phyloP scores from a whole-genome alignment of 2,797 vertebrate species.

The Karalla daura region DNA sequence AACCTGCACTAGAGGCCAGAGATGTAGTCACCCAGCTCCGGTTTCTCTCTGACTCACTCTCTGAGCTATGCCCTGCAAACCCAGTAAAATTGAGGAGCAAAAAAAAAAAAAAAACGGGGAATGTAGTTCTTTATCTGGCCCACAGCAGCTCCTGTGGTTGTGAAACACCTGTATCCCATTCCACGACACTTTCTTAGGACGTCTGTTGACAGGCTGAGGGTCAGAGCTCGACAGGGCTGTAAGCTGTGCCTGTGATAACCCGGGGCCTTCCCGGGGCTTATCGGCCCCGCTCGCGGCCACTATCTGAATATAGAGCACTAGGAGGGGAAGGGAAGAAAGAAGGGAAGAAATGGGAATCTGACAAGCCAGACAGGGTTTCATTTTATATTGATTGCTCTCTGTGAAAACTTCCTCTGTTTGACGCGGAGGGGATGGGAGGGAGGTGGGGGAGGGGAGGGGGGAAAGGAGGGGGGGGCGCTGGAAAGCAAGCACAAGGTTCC shows the following conservation, averaged over 20 bases:
- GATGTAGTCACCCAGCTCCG: background rate
- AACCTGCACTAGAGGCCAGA: background rate
- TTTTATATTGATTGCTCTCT: conserved; percentile 70
- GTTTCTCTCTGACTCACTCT: no score
- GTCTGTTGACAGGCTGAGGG: conserved; percentile 45
- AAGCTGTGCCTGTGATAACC: conserved; percentile 56
- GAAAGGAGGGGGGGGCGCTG: background rate
- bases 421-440: no score
- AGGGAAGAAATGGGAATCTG: conserved; percentile 58
- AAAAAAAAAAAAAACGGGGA: background rate
- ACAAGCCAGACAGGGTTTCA: conserved; percentile 67
- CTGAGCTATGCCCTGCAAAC: background rate
- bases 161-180: conserved; percentile 55
- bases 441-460: background rate
- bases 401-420: conserved; percentile 77
- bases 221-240: conserved; percentile 41
- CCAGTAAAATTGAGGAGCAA: background rate
- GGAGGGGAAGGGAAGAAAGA: conserved; percentile 27
- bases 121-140: conserved; percentile 13
- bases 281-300: conserved; percentile 15
- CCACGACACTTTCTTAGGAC: conserved; percentile 40
- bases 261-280: conserved; percentile 31
- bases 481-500: conserved; percentile 59
- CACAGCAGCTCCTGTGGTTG: conserved; percentile 19
- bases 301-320: conserved; percentile 37